Evolutionary conservation across 2,888 invertebrate genomes (phyloP), one percentile per base, ranked within the genome.

Genomic region (Scelioninae gen. 2): DNA sequence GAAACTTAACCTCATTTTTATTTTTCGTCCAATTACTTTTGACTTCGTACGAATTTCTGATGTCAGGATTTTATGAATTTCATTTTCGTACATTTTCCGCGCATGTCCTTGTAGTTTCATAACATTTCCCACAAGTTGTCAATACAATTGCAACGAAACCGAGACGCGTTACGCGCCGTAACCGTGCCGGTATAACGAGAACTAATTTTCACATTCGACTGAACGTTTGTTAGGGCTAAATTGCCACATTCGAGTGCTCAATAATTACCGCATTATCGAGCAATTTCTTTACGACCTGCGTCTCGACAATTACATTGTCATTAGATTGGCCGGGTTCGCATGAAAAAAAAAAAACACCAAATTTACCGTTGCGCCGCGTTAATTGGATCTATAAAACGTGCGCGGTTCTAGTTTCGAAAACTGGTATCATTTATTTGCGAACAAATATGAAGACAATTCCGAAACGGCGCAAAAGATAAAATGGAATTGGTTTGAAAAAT

Each of bases 221-320:
- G n/a, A 16, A 16, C 53, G 28, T 55, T 55, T 41, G 28, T 55
- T 55, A 22, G 52, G 4, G 25, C 37, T 37, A 13, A 55, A 55
- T 55, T 39, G 28, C 10, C 13, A 18, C 15, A 15, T 37, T 53
- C 52, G 53, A 41, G 16, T 41, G 28, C 41, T 55, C 53, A 28
- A 39, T 55, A 25, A 41, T 41, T 41, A 28, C 53, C 41, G 41
- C 25, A 55, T 41, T 55, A 55, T 55, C 41, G 53, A 55, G 37
- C 53, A 37, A 53, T 53, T 53, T 53, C 53, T 53, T 53, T 53
- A 53, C 39, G 53, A 53, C 5, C 53, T 9, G 53, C 11, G 11
- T 25, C 15, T 11, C 35, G 50, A 11, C 18, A 50, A 50, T 50
- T 50, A 35, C 18, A 11, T 33, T 18, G 35, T 15, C 16, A 35